These are phyloP conservation scores for Sinhomidia bicolor DNA, from an alignment of 2,888 invertebrate genomes.

Conservation along the genomic window DNA sequence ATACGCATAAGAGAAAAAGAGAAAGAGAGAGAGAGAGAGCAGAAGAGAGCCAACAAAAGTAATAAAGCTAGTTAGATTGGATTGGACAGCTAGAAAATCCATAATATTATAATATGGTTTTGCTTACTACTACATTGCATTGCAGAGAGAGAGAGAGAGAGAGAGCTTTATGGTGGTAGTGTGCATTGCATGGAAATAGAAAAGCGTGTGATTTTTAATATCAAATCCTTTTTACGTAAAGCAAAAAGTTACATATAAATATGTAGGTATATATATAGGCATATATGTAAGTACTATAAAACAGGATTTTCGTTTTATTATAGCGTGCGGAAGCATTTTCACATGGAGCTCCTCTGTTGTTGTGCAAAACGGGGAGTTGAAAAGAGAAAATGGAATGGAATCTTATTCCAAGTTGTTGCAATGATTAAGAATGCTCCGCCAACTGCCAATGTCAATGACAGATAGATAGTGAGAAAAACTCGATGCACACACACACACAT, in stretches of 20 bases:
- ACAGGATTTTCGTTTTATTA: background rate
- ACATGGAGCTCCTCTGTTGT: background rate
- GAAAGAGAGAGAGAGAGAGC: background rate
- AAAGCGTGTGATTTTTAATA: slow-evolving; percentile 41
- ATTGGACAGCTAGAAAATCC: slow-evolving; percentile 13
- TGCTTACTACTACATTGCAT: background rate
- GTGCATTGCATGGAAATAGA: slow-evolving; percentile 21
- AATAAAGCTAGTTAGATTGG: slow-evolving; percentile 21
- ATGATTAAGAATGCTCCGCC: slow-evolving; percentile 1
- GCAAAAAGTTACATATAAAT: background rate
- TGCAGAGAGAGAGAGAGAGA: no score
- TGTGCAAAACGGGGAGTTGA: background rate
- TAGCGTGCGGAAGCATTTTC: background rate
- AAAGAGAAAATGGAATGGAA: slow-evolving; percentile 35
- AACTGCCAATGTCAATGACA: slow-evolving; percentile 67
- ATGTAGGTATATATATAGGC: background rate
- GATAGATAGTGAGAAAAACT: slow-evolving; percentile 21
- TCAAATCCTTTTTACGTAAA: background rate
- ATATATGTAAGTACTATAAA: no score
- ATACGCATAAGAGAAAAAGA: background rate
- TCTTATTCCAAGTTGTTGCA: slow-evolving; percentile 32
- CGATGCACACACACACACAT: no score
- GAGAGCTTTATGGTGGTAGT: background rate
- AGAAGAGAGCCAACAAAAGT: slow-evolving; percentile 2
- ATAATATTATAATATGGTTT: background rate